Conservation (phyloP, 2,797 vertebrate genomes). For the Karalla daura region DNA sequence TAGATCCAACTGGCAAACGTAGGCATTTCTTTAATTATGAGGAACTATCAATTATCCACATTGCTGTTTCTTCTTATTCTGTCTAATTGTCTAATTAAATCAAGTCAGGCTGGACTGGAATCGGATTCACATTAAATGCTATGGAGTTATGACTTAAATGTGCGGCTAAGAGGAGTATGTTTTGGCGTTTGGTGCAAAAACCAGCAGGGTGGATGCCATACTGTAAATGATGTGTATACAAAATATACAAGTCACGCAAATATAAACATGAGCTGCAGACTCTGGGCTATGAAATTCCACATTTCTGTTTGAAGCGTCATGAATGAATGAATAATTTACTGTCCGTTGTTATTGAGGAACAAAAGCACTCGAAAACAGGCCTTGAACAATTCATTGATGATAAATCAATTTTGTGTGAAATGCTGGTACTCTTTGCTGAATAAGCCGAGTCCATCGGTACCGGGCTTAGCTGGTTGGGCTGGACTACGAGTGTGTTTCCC, state of each 20-base stretch:
- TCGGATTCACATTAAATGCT: no score
- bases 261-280: no score
- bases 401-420: not conserved
- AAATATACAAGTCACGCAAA: no score
- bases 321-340: no score
- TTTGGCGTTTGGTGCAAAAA: no score
- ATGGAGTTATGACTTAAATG: no score
- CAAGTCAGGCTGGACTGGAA: not conserved
- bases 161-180: no score
- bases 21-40: not conserved
- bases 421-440: not conserved
- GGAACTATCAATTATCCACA: not conserved
- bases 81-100: not conserved
- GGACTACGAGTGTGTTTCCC: conserved; percentile 2
- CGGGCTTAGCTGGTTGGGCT: not conserved
- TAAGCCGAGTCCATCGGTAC: not conserved
- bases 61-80: not conserved
- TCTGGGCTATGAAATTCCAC: no score
- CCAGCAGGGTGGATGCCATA: no score
- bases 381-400: not conserved
- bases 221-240: no score
- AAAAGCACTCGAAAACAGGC: not conserved
- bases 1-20: not conserved
- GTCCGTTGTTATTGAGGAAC: no score
- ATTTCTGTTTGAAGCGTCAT: no score